A percentile compares a stretch with the other conserved stretches of the same genome.
These are phyloP conservation scores for Oryzias dopingdopingensis DNA, from an alignment of 2,797 vertebrate genomes.

Conservation along the genomic window DNA sequence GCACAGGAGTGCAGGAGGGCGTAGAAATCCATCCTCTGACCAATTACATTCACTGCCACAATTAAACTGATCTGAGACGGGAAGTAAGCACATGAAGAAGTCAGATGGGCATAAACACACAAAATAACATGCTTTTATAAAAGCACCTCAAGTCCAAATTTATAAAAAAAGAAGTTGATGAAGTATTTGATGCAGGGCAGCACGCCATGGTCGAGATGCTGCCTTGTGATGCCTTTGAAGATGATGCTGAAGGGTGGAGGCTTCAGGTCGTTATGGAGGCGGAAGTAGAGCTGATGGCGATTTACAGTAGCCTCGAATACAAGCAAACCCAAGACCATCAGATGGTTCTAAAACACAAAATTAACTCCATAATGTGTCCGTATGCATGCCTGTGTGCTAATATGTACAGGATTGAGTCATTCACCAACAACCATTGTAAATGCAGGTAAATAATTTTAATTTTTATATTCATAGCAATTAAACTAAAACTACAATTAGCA, in stretches of 20 bases:
- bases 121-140: not conserved
- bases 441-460: no score
- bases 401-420: no score
- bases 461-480: no score
- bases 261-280: constrained; percentile 64
- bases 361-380: not conserved
- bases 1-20: constrained; percentile 72
- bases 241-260: constrained; percentile 59
- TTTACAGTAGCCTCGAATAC: constrained; percentile 71
- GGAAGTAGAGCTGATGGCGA: constrained; percentile 70
- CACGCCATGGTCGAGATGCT: constrained; percentile 69
- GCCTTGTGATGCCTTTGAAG: constrained; percentile 65
- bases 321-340: constrained; percentile 70
- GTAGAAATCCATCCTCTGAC: constrained; percentile 80
- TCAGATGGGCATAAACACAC: not conserved
- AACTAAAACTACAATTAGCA: no score
- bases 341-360: constrained; percentile 67
- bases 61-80: constrained; percentile 74
- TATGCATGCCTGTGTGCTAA: not conserved
- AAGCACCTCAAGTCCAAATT: constrained; percentile 80
- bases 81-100: not conserved
- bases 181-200: constrained; percentile 74
- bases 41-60: constrained; percentile 74
- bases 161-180: constrained; percentile 79
- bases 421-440: no score